A percentile compares a stretch with the other conserved stretches of the same genome.
Conservation (phyloP, 2,888 invertebrate genomes). For the Colletes collaris region DNA sequence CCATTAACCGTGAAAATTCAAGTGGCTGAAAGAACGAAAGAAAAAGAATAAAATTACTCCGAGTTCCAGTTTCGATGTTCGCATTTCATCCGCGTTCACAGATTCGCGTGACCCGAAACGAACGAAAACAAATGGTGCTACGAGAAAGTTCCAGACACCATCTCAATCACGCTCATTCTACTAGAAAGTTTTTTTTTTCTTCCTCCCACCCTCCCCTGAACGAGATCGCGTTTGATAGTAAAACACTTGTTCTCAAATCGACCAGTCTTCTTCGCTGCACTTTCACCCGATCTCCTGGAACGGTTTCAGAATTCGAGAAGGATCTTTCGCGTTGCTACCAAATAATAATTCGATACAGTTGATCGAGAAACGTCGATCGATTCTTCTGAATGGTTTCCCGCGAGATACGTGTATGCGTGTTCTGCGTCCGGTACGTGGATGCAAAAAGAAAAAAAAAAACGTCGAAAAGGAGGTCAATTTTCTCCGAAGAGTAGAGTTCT, state of each 20-base stretch:
- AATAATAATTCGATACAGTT: neutral
- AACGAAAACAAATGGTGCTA: slow-evolving; percentile 46
- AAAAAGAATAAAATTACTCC: too few relatives aligned
- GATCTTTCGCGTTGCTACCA: neutral
- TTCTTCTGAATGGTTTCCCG: neutral
- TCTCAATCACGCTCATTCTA: slow-evolving; percentile 49
- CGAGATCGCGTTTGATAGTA: slow-evolving; percentile 57
- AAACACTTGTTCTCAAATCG: slow-evolving; percentile 47
- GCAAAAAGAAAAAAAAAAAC: slow-evolving; percentile 16
- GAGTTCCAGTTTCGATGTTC: too few relatives aligned
- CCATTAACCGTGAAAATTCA: slow-evolving; percentile 30
- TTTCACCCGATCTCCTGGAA: slow-evolving; percentile 57
- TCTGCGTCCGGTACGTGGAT: neutral
- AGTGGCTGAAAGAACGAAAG: neutral
- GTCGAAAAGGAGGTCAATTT: slow-evolving; percentile 77
- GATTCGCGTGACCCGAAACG: slow-evolving; percentile 38
- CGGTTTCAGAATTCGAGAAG: slow-evolving; percentile 2
- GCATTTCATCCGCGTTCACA: neutral
- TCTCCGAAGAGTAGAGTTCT: slow-evolving; percentile 61
- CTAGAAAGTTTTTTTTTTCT: slow-evolving; percentile 62
- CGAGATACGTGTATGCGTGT: neutral
- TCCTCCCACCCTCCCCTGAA: slow-evolving; percentile 22
- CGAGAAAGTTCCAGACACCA: slow-evolving; percentile 63
- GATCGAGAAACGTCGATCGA: neutral
- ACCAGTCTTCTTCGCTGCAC: slow-evolving; percentile 33